A percentile compares a stretch with the other conserved stretches of the same genome.
Conservation (phyloP, 2,797 vertebrate species). For the Alcedo quadribrachys region DNA sequence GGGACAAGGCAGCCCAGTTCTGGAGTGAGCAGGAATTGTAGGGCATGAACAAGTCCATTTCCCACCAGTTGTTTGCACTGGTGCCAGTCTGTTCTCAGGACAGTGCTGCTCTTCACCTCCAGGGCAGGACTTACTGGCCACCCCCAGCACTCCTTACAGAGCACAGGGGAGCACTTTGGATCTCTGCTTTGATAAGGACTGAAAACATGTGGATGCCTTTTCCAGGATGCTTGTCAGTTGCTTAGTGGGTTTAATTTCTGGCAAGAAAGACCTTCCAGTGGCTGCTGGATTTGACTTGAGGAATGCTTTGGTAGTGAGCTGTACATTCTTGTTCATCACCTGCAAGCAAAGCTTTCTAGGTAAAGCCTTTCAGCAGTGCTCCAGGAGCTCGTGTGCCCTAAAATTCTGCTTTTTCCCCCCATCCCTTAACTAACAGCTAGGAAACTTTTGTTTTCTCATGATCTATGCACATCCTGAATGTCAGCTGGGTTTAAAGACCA, state of each 20-base stretch:
- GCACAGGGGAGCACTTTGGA: neutral
- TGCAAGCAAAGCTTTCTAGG: neutral
- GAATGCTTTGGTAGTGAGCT: neutral
- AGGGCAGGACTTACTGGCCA: neutral
- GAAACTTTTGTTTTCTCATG: neutral
- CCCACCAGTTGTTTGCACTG: neutral
- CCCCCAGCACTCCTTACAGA: neutral
- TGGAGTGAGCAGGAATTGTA: neutral
- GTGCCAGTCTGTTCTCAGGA: neutral
- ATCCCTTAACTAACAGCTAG: neutral
- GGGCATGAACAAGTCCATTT: neutral
- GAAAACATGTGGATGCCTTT: neutral
- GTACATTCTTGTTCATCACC: neutral
- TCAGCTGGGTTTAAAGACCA: neutral
- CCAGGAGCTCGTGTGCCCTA: neutral
- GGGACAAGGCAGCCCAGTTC: neutral
- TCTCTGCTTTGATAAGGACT: neutral
- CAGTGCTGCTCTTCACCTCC: neutral
- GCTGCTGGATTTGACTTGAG: constrained; percentile 10
- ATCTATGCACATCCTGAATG: neutral
- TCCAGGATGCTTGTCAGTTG: neutral
- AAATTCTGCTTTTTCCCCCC: neutral
- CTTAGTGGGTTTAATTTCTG: constrained; percentile 12
- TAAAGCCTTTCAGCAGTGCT: neutral
- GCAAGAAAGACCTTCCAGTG: neutral